These are phyloP conservation scores for Tachycineta bicolor DNA, from an alignment of 2,113 vertebrate genomes.

Conservation along the genomic window DNA sequence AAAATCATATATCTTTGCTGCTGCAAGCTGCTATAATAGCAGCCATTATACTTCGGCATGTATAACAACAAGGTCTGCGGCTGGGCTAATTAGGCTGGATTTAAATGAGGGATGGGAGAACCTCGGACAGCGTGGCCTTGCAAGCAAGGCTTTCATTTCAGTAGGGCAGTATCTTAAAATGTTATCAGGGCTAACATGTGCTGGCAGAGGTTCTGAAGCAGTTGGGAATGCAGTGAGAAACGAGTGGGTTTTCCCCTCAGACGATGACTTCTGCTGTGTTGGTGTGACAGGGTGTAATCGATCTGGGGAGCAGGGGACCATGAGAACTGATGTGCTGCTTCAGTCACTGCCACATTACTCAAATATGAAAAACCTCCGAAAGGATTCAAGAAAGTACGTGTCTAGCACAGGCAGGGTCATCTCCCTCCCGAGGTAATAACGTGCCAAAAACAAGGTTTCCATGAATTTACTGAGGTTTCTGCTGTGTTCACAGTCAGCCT, in stretches of 20 bases:
- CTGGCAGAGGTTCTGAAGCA: conserved; percentile 35
- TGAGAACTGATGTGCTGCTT: conserved; percentile 1
- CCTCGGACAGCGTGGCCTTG: conserved; percentile 25
- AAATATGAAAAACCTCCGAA: neutral
- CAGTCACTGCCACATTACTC: neutral
- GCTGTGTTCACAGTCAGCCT: rapidly evolving
- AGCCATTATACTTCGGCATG: conserved; percentile 65
- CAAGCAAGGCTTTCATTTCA: conserved; percentile 12
- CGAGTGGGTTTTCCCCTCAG: conserved; percentile 42
- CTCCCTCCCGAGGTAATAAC: neutral
- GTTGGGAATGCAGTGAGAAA: conserved; percentile 46
- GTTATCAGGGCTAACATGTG: neutral
- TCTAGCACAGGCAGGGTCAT: rapidly evolving
- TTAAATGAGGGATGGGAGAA: conserved; percentile 58
- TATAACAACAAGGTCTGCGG: conserved; percentile 62
- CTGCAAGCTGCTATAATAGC: conserved; percentile 69
- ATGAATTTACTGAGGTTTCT: neutral
- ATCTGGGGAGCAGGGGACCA: conserved; percentile 30
- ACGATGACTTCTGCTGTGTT: neutral
- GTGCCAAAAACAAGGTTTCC: rapidly evolving
- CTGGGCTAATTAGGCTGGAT: conserved; percentile 68
- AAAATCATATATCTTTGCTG: conserved; percentile 72
- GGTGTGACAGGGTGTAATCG: conserved; percentile 40
- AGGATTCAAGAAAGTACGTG: neutral
- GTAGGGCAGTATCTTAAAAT: conserved; percentile 11